Base-by-base conservation (phyloP, 2,888 invertebrate genomes). In the Antheraea assamensis region DNA sequence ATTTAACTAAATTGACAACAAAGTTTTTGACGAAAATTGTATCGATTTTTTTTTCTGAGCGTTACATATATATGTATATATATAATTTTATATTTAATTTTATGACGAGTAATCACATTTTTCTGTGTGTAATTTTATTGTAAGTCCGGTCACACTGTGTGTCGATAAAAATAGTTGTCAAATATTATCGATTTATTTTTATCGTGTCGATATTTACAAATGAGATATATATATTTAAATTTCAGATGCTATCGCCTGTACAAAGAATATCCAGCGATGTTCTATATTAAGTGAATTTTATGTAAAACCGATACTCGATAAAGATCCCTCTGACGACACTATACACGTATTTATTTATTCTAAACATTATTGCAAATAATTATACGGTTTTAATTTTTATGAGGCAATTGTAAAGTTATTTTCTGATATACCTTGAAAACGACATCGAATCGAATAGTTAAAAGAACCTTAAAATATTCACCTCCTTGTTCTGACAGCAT, bases 81-180 rank as follows among this genome's bases (percentile, higher is more conserved):
- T 13, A 27, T 64, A 64, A 17, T 30, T 68, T 68, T 68, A 35
- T 68, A 10, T 68, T 2, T 68, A 35, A 68, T 68, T 68, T 31
- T 21, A 68, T 68, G 35, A 35, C 19, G 19, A 31, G 31, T 35
- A 35, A 21, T 68, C 19, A 68, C 35, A 68, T 21, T 10, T 68
- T 68, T 21, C 5, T 35, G 35, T 68, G 68, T 68, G 19, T 68
- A n/a, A 35, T 31, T 68, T 68, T 68, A 68, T 35, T 31, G 30
- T 68, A 68, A 35, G 35, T 21, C 68, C 10, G 68, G 68, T 68
- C 68, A 68, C 15, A 35, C 35, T 21, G 35, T 68, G 68, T 68
- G 68, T 35, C 68, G 68, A 68, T 68, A 68, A 68, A 68, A 68
- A 31, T 19, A n/a, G n/a, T 35, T 35, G 68, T 68, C 68, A 68